Percentiles rank a stretch among this genome's conserved stretches.
Evolutionary conservation across 2,888 invertebrate species (phyloP).

Genomic region (Agriopis aurantiaria): DNA sequence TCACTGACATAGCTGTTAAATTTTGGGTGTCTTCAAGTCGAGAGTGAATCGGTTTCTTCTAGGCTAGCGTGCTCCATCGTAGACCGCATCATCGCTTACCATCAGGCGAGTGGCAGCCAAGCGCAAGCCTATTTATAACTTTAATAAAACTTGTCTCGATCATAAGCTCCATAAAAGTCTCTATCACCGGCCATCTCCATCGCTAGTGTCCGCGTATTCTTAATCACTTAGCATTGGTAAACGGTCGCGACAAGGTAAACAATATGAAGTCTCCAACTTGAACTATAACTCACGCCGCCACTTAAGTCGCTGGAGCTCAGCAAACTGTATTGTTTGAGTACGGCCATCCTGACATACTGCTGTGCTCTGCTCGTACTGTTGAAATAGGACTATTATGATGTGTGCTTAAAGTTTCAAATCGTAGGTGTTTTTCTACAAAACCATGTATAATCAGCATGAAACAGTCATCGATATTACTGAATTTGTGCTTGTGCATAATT

Average conservation of each 20-base stretch:
- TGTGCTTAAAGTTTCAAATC: constrained; percentile 7
- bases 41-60: no score
- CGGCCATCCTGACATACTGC: constrained; percentile 54
- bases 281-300: constrained; percentile 80
- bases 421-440: background rate
- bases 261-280: constrained; percentile 84
- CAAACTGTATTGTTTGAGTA: constrained; percentile 72
- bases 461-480: no score
- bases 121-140: no score
- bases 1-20: no score
- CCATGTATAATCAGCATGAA: background rate
- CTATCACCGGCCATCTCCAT: constrained; percentile 54
- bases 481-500: background rate
- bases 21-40: no score
- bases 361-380: constrained; percentile 35
- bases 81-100: no score
- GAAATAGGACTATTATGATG: constrained; percentile 39
- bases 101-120: no score
- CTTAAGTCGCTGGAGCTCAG: constrained; percentile 56
- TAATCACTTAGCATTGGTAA: constrained; percentile 86
- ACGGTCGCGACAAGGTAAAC: constrained; percentile 84
- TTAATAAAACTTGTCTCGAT: no score
- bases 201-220: constrained; percentile 70
- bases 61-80: no score
- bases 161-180: no score